These are phyloP conservation scores for Pollenia angustigena DNA, from an alignment of 2,888 invertebrate genomes.

Conservation along the genomic window DNA sequence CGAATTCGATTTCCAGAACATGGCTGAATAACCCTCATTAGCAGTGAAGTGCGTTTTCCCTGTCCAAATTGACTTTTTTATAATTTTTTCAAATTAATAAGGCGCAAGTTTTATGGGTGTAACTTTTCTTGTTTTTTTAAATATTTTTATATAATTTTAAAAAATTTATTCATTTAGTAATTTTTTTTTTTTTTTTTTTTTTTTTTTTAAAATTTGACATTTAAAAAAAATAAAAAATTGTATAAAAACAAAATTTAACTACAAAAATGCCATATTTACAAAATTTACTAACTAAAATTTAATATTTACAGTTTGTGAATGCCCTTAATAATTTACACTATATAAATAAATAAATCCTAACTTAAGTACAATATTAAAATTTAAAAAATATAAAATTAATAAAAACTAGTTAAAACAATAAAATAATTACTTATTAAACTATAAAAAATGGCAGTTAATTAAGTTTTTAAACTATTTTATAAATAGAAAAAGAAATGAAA, in stretches of 20 bases:
- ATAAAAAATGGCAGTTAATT: conserved; percentile 45
- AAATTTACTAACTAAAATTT: background rate
- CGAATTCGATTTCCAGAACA: too few species aligned
- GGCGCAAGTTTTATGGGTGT: too few species aligned
- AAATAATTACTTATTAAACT: conserved; percentile 4
- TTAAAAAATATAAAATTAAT: conserved; percentile 22
- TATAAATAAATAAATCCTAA: conserved; percentile 26
- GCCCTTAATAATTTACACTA: conserved; percentile 55
- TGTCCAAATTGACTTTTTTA: too few species aligned
- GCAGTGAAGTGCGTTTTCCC: too few species aligned
- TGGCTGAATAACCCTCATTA: too few species aligned
- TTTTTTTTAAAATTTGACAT: too few species aligned
- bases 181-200: background rate
- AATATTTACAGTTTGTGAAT: conserved; percentile 45
- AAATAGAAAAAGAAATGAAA: conserved; percentile 43
- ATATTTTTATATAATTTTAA: background rate
- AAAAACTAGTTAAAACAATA: background rate
- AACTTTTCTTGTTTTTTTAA: too few species aligned
- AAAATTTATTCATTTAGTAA: conserved; percentile 46
- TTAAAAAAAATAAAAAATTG: conserved; percentile 47
- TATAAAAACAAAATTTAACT: conserved; percentile 20
- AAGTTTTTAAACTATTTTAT: conserved; percentile 12
- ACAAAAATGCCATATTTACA: background rate
- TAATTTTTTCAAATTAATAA: too few species aligned
- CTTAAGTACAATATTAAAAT: conserved; percentile 73